A percentile compares a stretch with the other conserved stretches of the same genome.
These are phyloP conservation scores for Halcyon senegalensis DNA, from an alignment of 2,113 vertebrate genomes.

Conservation along the genomic window DNA sequence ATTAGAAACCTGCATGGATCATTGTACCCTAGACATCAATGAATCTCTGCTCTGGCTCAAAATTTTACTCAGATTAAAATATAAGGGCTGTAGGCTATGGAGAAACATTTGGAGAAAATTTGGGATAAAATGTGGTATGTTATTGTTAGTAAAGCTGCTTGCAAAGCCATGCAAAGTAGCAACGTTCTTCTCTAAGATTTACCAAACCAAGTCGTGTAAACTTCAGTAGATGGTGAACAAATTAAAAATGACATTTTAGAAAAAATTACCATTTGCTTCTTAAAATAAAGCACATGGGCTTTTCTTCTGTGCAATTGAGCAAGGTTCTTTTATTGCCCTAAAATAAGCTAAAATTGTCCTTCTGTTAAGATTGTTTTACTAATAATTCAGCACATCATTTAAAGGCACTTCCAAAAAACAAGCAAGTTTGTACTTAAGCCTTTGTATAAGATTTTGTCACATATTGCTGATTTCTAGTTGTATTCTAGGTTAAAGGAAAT, in stretches of 20 bases:
- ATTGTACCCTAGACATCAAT: rapidly evolving
- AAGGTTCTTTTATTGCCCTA: not conserved
- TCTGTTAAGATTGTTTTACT: not conserved
- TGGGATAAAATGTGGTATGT: not conserved
- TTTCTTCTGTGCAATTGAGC: not conserved
- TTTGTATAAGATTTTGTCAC: not conserved
- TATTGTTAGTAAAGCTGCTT: not conserved
- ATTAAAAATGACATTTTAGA: not conserved
- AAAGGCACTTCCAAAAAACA: not conserved
- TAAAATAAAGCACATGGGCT: not conserved
- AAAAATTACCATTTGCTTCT: not conserved
- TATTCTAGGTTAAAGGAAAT: not conserved
- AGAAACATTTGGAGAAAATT: not conserved
- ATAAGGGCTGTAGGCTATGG: not conserved
- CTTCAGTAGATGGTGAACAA: not conserved
- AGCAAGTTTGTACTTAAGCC: not conserved
- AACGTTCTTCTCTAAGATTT: not conserved
- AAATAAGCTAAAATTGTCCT: not conserved
- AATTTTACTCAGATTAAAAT: not conserved
- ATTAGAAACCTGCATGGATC: not conserved
- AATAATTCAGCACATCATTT: not conserved
- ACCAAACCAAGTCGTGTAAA: not conserved
- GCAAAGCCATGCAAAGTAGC: not conserved
- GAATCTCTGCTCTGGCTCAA: not conserved
- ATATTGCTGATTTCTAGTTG: not conserved